Percentiles rank a stretch among this genome's conserved stretches.
phyloP scores from a whole-genome alignment of 2,113 vertebrate genomes.

The Pycnonotus jocosus region DNA sequence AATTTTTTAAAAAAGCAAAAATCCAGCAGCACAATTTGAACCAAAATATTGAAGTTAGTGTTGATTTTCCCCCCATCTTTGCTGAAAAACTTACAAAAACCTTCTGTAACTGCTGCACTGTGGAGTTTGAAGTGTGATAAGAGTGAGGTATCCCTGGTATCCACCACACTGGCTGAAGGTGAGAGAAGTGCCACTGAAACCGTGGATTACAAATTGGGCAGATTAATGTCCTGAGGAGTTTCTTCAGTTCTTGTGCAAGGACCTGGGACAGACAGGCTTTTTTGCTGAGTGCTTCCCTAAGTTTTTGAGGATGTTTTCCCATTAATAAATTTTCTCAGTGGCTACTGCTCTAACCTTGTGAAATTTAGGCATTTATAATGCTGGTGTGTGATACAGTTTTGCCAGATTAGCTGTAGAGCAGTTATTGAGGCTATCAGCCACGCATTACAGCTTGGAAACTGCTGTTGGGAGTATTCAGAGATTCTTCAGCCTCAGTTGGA shows the following conservation, averaged over 20 bases:
- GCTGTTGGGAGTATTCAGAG: not conserved
- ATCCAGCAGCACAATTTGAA: not conserved
- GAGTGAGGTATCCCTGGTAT: not conserved
- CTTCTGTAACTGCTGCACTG: not conserved
- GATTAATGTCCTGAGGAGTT: not conserved
- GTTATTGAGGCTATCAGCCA: accelerated
- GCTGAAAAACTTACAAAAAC: not conserved
- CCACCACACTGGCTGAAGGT: not conserved
- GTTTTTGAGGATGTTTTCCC: not conserved
- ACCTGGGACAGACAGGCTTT: not conserved
- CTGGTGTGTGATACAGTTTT: not conserved
- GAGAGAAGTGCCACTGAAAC: not conserved
- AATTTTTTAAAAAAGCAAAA: not conserved
- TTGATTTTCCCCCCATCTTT: not conserved
- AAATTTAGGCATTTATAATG: not conserved
- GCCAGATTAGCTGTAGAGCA: not conserved
- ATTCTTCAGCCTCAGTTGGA: not conserved
- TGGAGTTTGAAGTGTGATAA: not conserved
- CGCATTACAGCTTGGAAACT: not conserved
- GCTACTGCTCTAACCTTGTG: not conserved
- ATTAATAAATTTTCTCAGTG: not conserved
- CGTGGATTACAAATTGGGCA: not conserved
- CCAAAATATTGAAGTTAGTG: not conserved
- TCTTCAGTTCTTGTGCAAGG: not conserved
- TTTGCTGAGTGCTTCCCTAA: not conserved